Conservation (phyloP, 2,888 invertebrate species). For the Carcina quercana region DNA sequence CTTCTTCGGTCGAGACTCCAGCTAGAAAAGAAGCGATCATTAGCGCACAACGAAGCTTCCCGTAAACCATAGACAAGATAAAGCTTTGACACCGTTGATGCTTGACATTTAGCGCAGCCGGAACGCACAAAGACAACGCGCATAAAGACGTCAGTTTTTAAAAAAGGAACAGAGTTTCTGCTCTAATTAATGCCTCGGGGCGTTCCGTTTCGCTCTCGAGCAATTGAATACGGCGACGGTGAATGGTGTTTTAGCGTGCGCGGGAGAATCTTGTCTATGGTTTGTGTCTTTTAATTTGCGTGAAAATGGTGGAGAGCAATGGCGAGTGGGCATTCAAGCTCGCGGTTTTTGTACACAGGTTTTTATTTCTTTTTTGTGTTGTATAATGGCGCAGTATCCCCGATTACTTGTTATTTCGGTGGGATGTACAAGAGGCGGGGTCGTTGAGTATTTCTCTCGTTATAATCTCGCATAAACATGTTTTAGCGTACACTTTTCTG, state of each 20-base stretch:
- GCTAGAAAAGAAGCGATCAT: constrained; percentile 30
- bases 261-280: constrained; percentile 55
- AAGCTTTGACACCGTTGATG: constrained; percentile 49
- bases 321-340: constrained; percentile 46
- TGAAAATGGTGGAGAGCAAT: constrained; percentile 65
- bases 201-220: constrained; percentile 63
- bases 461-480: constrained; percentile 67
- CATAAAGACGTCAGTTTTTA: constrained; percentile 65
- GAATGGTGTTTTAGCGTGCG: constrained; percentile 65
- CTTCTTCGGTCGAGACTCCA: constrained; percentile 34
- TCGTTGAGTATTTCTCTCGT: constrained; percentile 48
- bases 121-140: constrained; percentile 53
- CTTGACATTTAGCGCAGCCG: constrained; percentile 54
- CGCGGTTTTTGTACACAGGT: constrained; percentile 49
- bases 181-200: constrained; percentile 74
- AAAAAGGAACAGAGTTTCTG: constrained; percentile 66
- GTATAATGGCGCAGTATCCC: constrained; percentile 18
- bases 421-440: constrained; percentile 32
- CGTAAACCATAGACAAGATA: constrained; percentile 28
- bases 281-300: constrained; percentile 72
- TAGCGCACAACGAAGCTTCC: neutral
- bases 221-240: constrained; percentile 59
- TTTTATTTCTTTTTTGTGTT: constrained; percentile 36
- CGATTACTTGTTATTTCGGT: constrained; percentile 54
- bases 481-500: constrained; percentile 48